phyloP scores from a whole-genome alignment of 2,113 vertebrate species.

The Alethe diademata region DNA sequence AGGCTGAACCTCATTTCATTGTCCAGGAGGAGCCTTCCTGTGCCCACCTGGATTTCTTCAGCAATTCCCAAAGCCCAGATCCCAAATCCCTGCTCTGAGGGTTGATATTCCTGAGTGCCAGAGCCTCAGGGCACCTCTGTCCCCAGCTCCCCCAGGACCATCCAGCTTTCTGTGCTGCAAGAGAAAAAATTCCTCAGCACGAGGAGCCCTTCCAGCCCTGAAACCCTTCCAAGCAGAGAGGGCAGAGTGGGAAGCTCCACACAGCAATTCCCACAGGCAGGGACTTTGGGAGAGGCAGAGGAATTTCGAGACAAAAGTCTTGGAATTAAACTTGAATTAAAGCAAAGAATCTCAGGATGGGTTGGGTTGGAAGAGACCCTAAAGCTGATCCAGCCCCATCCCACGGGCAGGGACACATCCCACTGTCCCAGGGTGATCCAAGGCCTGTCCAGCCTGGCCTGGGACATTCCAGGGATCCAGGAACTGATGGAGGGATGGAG shows the following conservation, averaged over 20 bases:
- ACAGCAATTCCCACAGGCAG: not conserved
- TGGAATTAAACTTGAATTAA: not conserved
- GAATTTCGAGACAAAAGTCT: not conserved
- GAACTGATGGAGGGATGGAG: not conserved
- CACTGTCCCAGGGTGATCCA: not conserved
- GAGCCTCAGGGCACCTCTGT: not conserved
- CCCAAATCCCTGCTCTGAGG: not conserved
- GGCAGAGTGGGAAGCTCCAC: not conserved
- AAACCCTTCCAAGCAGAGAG: not conserved
- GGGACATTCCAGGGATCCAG: not conserved
- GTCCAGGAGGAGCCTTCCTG: not conserved
- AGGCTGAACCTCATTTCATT: not conserved
- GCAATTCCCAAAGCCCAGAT: not conserved
- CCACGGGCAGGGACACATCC: not conserved
- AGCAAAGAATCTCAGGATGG: not conserved
- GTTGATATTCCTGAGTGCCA: not conserved
- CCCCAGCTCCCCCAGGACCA: not conserved
- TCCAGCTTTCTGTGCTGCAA: fast-evolving
- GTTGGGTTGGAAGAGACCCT: not conserved
- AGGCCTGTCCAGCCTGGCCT: not conserved
- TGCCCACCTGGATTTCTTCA: not conserved
- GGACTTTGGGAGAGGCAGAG: too few species aligned
- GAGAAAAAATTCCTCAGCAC: not conserved
- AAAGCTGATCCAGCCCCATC: not conserved
- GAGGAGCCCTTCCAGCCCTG: not conserved